Evolutionary conservation across 2,888 invertebrate species (phyloP), one percentile per base, ranked within the genome.

Genomic region (Napeogenes sylphis): DNA sequence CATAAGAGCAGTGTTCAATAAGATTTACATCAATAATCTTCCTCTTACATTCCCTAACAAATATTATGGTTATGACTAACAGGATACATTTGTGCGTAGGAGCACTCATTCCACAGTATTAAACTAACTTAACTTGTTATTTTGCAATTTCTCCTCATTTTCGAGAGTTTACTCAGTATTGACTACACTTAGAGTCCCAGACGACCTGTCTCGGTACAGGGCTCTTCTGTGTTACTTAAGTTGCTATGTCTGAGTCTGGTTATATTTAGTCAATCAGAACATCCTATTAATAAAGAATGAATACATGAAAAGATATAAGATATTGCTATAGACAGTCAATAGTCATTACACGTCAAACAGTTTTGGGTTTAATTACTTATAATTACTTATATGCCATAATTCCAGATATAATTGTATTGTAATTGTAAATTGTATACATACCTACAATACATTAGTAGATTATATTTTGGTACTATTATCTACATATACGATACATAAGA

Each of bases 51-150:
- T 58, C 62, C 59, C 66, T 60, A 56, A 57, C 45, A 55, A 63
- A 63, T 66, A 63, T 66, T 66, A 63, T 58, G 33, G 59, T 57
- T 66, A 61, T 70, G 70, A 70, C 62, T 70, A 70, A 69, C 70
- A 66, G 70, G 69, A 70, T 70, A 69, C 56, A 55, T 54, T 65
- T 46, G 65, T 54, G 62, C 63, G 69, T 70, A 67, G 69, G 67
- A 58, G 59, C 67, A 56, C 21, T 64, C 70, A 67, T 67, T 53
- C 67, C 47, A 21, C 21, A 61, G 58, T 60, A 68, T 65, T 63
- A 60, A 62, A 56, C 21, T 59, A 57, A 66, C 62, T 63, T 56
- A 33, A 55, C 55, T 58, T 57, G 65, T 66, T 65, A 63, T 67
- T 68, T 68, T 64, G 66, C 59, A 63, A 68, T 68, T 66, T 68